A percentile compares a stretch with the other conserved stretches of the same genome.
Evolutionary conservation across 2,888 invertebrate species (phyloP).

Genomic region (Rhyacophila evoluta): DNA sequence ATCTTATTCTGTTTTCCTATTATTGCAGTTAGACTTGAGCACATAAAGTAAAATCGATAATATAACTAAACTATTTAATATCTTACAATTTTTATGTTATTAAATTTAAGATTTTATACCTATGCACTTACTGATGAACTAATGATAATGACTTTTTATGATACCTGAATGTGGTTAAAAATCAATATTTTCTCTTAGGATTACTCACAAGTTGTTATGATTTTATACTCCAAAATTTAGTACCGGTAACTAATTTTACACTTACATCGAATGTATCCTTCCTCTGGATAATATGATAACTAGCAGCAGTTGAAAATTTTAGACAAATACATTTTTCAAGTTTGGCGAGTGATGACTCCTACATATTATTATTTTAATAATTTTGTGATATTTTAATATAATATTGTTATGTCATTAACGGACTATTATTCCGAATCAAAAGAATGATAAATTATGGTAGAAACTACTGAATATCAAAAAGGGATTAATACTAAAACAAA

Average conservation of each 20-base stretch:
- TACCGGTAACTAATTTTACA: conserved; percentile 27
- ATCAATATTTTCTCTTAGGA: conserved; percentile 30
- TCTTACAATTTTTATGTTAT: conserved; percentile 12
- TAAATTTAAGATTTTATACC: conserved; percentile 17
- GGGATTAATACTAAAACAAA: conserved; percentile 63
- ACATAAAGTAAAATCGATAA: background rate
- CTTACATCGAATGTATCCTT: conserved; percentile 72
- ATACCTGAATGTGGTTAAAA: conserved; percentile 12
- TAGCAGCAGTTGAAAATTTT: conserved; percentile 38
- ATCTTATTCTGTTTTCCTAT: background rate
- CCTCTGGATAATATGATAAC: conserved; percentile 66
- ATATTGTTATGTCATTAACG: conserved; percentile 69
- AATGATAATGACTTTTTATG: conserved; percentile 24
- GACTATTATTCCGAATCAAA: conserved; percentile 66
- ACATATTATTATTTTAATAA: conserved; percentile 62
- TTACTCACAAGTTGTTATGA: conserved; percentile 20
- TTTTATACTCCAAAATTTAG: conserved; percentile 20
- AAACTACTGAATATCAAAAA: conserved; percentile 59
- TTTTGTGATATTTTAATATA: conserved; percentile 74
- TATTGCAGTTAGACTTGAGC: background rate
- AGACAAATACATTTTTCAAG: conserved; percentile 60
- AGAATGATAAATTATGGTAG: conserved; percentile 61
- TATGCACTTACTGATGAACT: conserved; percentile 22
- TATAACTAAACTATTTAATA: conserved; percentile 3
- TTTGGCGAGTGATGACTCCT: conserved; percentile 73